A percentile compares a stretch with the other conserved stretches of the same genome.
Conservation (phyloP, 37 sponge, comb jelly and placozoan genomes). For the Hexactinellida sp. region DNA sequence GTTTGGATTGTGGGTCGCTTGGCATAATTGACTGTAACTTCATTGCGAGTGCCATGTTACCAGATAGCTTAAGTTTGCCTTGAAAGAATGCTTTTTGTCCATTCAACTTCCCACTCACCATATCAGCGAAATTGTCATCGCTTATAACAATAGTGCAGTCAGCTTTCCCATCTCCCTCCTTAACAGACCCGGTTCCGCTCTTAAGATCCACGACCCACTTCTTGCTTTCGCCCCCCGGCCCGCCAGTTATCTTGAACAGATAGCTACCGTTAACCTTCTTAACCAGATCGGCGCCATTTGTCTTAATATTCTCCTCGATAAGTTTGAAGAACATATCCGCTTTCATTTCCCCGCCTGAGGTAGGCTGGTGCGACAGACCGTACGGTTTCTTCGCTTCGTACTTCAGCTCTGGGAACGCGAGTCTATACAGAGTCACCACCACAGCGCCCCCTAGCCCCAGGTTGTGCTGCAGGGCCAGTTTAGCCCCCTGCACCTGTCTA, state of each 20-base stretch:
- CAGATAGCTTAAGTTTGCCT: constrained; percentile 81
- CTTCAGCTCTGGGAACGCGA: constrained; percentile 48
- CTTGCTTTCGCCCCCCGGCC: constrained; percentile 15
- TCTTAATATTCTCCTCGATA: constrained; percentile 28
- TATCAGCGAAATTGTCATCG: constrained; percentile 60
- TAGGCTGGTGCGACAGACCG: not conserved
- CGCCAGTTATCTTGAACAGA: constrained; percentile 52
- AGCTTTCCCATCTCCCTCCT: constrained; percentile 49
- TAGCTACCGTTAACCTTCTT: constrained; percentile 75
- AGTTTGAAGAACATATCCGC: constrained; percentile 20
- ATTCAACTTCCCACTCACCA: constrained; percentile 65
- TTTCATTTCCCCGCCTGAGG: not conserved
- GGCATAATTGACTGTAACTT: constrained; percentile 66
- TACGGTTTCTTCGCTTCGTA: not conserved
- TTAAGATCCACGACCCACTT: constrained; percentile 71
- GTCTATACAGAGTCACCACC: constrained; percentile 57
- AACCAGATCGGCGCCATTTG: constrained; percentile 54
- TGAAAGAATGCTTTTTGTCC: constrained; percentile 80
- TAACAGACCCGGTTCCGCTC: constrained; percentile 51
- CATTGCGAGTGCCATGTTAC: constrained; percentile 77
- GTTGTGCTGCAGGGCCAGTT: constrained; percentile 84
- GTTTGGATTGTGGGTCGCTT: constrained; percentile 40
- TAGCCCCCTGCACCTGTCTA: constrained; percentile 65
- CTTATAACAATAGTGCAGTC: constrained; percentile 62
- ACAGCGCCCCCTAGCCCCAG: constrained; percentile 83